Conservation (phyloP, 2,888 invertebrate genomes). For the Drosophila infuscata region DNA sequence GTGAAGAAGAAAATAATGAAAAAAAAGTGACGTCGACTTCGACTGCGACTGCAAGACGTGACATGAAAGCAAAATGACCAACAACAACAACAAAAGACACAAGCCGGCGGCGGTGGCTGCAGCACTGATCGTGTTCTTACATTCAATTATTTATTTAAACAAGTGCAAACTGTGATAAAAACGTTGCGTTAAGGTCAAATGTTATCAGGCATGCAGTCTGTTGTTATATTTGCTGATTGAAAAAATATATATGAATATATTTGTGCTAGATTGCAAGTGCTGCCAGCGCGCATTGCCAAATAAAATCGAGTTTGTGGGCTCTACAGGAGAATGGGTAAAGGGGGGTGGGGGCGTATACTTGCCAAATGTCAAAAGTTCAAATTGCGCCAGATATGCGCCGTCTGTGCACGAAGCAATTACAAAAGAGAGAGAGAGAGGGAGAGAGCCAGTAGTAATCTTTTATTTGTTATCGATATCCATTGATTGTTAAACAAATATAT, state of each 20-base stretch:
- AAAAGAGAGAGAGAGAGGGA: neutral
- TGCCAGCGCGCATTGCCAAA: slow-evolving; percentile 57
- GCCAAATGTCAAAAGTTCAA: slow-evolving; percentile 64
- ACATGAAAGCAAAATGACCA: slow-evolving; percentile 69
- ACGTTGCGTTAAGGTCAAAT: slow-evolving; percentile 27
- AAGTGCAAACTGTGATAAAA: slow-evolving; percentile 52
- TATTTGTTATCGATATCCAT: slow-evolving; percentile 56
- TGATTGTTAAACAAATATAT: slow-evolving; percentile 40
- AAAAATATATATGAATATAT: slow-evolving; percentile 15
- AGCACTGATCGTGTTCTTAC: slow-evolving; percentile 31
- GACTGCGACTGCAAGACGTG: slow-evolving; percentile 69
- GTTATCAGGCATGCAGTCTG: slow-evolving; percentile 27
- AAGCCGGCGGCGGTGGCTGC: slow-evolving; percentile 61
- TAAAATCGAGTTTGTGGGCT: slow-evolving; percentile 15
- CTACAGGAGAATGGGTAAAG: neutral
- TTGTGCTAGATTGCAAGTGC: slow-evolving; percentile 28
- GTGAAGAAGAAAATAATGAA: slow-evolving; percentile 22
- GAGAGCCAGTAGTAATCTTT: neutral
- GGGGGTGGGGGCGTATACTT: slow-evolving; percentile 38
- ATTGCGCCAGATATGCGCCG: slow-evolving; percentile 53
- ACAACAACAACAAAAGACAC: slow-evolving; percentile 35
- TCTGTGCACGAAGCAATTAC: slow-evolving; percentile 40
- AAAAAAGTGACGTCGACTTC: slow-evolving; percentile 51
- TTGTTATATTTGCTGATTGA: slow-evolving; percentile 18
- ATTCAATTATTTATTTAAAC: slow-evolving; percentile 27